A percentile compares a stretch with the other conserved stretches of the same genome.
phyloP scores from a whole-genome alignment of 2,888 invertebrate genomes.

The Conchocele bisecta region DNA sequence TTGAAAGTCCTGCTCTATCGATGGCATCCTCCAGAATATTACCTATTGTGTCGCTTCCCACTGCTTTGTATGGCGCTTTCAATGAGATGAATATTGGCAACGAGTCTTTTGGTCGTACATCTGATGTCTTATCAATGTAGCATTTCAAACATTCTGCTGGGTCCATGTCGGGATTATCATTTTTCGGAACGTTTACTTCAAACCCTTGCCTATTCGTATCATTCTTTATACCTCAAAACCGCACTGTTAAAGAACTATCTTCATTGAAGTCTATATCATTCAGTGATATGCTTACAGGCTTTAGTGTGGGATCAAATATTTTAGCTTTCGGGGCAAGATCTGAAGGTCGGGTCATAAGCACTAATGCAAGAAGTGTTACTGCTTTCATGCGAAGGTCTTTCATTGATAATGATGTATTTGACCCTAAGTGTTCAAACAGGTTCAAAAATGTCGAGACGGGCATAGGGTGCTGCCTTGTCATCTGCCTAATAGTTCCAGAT shows the following conservation, averaged over 20 bases:
- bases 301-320: not conserved
- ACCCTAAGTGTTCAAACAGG: not conserved
- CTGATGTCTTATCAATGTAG: not conserved
- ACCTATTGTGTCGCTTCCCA: conserved; percentile 5
- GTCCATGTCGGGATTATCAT: not conserved
- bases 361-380: not conserved
- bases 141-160: conserved; percentile 2
- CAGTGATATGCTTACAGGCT: not conserved
- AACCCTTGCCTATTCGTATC: conserved; percentile 19
- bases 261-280: not conserved
- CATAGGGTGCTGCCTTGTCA: conserved; percentile 7
- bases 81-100: conserved; percentile 3
- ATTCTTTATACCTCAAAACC: conserved; percentile 17
- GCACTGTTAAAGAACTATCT: not conserved
- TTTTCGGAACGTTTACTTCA: not conserved
- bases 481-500: not conserved
- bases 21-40: conserved; percentile 14
- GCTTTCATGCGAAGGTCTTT: not conserved
- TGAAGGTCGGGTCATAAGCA: conserved; percentile 15
- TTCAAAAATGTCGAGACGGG: not conserved
- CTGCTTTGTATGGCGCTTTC: conserved; percentile 6
- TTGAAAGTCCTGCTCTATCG: not conserved
- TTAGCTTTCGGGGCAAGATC: conserved; percentile 12
- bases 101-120: not conserved
- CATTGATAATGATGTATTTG: not conserved